Conservation (phyloP, 2,113 vertebrate species). For the Lampris incognitus region DNA sequence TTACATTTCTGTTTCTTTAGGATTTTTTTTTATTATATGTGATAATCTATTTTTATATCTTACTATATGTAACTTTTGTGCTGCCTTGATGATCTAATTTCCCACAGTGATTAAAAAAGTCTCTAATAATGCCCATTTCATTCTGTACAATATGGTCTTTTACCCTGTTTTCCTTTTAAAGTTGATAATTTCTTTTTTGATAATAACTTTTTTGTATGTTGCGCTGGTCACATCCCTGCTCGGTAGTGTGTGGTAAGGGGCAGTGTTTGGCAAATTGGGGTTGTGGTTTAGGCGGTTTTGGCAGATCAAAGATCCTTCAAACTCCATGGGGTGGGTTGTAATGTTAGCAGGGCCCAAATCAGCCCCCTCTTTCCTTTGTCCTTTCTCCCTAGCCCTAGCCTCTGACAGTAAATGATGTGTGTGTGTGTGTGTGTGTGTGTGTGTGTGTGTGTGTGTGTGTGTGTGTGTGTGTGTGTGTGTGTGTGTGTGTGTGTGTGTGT, state of each 20-base stretch:
- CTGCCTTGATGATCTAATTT: too few relatives aligned
- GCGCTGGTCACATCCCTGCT: not conserved
- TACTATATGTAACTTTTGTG: too few relatives aligned
- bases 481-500: not conserved
- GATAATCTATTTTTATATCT: too few relatives aligned
- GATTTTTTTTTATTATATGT: too few relatives aligned
- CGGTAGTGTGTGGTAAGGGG: not conserved
- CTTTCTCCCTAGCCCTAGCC: not conserved
- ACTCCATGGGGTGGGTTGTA: not conserved
- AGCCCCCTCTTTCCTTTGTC: not conserved
- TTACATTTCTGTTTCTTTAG: too few relatives aligned
- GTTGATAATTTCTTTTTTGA: too few relatives aligned
- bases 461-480: not conserved
- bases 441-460: too few relatives aligned
- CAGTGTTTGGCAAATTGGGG: constrained; percentile 7
- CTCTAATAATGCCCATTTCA: too few relatives aligned
- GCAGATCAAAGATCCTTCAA: not conserved
- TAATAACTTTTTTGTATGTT: not conserved
- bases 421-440: too few relatives aligned
- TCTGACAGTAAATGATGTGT: not conserved
- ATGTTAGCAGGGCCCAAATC: not conserved
- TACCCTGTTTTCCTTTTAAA: too few relatives aligned
- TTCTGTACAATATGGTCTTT: not conserved
- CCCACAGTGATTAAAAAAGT: too few relatives aligned
- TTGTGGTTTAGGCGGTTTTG: not conserved